A percentile compares a stretch with the other conserved stretches of the same genome.
Evolutionary conservation across 2,797 vertebrate genomes (phyloP).

Genomic region (Siniperca undulata): DNA sequence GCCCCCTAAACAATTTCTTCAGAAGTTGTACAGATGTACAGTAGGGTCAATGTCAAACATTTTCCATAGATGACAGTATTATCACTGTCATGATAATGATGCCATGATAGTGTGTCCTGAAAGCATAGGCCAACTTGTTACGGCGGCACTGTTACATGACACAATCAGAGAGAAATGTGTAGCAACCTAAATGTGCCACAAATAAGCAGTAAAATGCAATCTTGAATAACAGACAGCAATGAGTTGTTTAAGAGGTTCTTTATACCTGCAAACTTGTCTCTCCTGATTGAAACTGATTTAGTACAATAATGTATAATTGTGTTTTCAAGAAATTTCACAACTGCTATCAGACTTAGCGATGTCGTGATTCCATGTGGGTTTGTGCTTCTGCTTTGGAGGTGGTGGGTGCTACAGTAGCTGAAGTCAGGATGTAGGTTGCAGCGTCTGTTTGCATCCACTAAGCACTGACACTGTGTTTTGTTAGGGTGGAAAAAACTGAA

Average conservation of each 20-base stretch:
- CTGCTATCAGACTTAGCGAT: neutral
- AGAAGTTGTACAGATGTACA: too few relatives aligned
- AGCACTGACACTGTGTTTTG: constrained; percentile 1
- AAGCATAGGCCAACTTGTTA: neutral
- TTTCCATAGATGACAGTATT: neutral
- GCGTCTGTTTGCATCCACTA: constrained; percentile 5
- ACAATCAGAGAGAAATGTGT: neutral
- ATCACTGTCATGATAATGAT: neutral
- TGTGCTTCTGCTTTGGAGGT: constrained; percentile 3
- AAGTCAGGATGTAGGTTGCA: constrained; percentile 18
- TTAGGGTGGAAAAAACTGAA: neutral
- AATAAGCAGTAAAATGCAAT: neutral
- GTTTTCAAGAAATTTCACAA: neutral
- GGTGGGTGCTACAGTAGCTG: neutral
- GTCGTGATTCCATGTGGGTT: constrained; percentile 7
- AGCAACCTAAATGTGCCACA: neutral
- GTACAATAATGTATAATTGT: neutral
- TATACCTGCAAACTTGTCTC: neutral
- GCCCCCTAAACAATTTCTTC: too few relatives aligned
- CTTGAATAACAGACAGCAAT: neutral
- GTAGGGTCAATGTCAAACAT: neutral
- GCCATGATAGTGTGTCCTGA: neutral
- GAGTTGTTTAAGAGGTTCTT: neutral
- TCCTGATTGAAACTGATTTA: neutral
- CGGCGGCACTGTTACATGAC: too few relatives aligned